Evolutionary conservation across 2,113 vertebrate genomes (phyloP).

Genomic region (Tichodroma muraria): DNA sequence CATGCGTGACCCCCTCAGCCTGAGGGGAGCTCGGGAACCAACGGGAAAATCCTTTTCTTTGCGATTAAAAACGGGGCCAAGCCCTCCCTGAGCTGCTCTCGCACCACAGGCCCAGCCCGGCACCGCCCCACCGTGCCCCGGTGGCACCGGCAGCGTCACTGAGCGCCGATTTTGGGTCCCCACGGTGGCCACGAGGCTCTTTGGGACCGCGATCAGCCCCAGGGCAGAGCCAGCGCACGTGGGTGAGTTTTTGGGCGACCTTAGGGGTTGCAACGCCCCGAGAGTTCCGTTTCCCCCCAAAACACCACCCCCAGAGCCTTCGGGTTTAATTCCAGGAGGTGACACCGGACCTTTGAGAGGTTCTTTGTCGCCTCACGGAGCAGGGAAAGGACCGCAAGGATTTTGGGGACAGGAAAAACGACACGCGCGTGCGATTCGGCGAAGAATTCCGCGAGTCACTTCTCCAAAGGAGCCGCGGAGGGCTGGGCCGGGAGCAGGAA

Average conservation of each 20-base stretch:
- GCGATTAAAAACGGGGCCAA: background rate
- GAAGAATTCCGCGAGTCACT: background rate
- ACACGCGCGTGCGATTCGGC: accelerated
- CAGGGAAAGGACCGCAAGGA: background rate
- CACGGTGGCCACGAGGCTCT: background rate
- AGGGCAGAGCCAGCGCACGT: accelerated
- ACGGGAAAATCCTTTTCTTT: no score
- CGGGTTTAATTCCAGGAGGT: background rate
- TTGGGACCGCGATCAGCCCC: accelerated
- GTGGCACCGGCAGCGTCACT: background rate
- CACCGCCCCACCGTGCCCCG: accelerated
- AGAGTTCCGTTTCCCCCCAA: accelerated
- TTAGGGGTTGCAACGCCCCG: accelerated
- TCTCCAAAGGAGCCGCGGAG: background rate
- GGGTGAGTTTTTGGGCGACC: background rate
- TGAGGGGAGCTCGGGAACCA: background rate
- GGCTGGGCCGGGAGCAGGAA: background rate
- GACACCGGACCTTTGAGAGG: background rate
- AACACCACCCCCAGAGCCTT: background rate
- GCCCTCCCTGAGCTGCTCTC: no score
- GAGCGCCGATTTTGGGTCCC: background rate
- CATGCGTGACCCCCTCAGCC: accelerated
- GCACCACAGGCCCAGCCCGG: background rate
- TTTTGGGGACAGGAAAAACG: background rate
- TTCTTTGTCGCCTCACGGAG: background rate